phyloP scores from a whole-genome alignment of 2,113 vertebrate species.

The Cyprinodon tularosa region DNA sequence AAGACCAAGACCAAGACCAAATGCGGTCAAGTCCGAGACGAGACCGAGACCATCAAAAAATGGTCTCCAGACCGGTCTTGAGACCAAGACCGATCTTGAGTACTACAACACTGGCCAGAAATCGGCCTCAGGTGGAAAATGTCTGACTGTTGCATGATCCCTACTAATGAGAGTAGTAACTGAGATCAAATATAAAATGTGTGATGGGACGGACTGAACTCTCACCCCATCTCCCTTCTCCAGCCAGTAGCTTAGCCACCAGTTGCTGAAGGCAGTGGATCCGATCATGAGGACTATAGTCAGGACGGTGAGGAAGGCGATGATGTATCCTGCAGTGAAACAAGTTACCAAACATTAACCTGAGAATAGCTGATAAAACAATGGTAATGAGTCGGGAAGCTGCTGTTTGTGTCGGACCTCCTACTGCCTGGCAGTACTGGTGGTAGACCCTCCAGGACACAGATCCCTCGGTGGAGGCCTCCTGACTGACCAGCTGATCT shows the following conservation, averaged over 20 bases:
- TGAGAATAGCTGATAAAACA: not conserved
- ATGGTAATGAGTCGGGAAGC: not conserved
- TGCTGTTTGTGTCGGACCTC: constrained; percentile 73
- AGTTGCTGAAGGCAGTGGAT: constrained; percentile 82
- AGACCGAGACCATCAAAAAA: no score
- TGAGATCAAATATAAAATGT: not conserved
- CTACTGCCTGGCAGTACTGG: constrained; percentile 80
- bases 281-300: constrained; percentile 78
- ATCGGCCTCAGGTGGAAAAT: no score
- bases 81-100: no score
- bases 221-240: constrained; percentile 80
- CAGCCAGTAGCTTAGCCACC: constrained; percentile 86
- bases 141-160: not conserved
- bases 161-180: not conserved
- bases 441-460: constrained; percentile 81
- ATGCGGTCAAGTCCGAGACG: no score
- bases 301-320: constrained; percentile 55
- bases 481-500: constrained; percentile 77
- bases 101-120: no score
- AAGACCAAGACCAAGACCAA: no score
- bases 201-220: not conserved
- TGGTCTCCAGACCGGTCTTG: no score
- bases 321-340: constrained; percentile 77
- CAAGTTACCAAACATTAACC: not conserved
- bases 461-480: constrained; percentile 64